Percentiles rank a stretch among this genome's conserved stretches.
phyloP scores from a whole-genome alignment of 2,888 invertebrate genomes.

The Drosophila paracracens region DNA sequence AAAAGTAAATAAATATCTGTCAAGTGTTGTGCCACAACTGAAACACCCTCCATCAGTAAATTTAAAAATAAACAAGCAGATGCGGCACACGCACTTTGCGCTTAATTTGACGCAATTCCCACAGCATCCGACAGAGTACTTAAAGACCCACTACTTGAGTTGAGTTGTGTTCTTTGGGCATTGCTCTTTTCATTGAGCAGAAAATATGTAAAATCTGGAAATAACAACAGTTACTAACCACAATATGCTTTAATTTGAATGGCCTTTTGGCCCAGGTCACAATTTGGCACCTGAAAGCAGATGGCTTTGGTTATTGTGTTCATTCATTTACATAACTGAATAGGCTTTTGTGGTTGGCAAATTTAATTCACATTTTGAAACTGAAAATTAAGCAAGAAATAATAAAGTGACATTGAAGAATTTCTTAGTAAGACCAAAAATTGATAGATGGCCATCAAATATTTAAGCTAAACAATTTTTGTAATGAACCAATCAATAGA shows the following conservation, averaged over 20 bases:
- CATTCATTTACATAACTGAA: constrained; percentile 24
- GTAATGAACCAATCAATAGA: not conserved
- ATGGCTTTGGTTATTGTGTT: not conserved
- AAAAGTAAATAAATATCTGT: not conserved
- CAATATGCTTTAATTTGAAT: constrained; percentile 21
- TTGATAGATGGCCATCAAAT: not conserved
- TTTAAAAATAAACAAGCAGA: constrained; percentile 5
- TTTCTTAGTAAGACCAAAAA: not conserved
- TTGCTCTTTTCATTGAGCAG: constrained; percentile 14
- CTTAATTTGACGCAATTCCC: constrained; percentile 75
- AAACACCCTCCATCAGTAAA: not conserved
- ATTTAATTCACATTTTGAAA: constrained; percentile 7
- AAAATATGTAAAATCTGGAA: constrained; percentile 11
- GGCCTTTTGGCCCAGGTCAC: not conserved
- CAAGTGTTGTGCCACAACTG: not conserved
- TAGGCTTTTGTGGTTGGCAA: constrained; percentile 18
- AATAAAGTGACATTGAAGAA: not conserved
- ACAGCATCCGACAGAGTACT: constrained; percentile 20
- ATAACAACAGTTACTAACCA: constrained; percentile 19
- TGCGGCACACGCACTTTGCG: constrained; percentile 64
- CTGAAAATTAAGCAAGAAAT: not conserved
- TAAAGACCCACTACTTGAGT: constrained; percentile 19
- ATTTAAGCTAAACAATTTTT: not conserved
- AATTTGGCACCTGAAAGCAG: not conserved
- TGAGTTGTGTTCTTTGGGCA: constrained; percentile 14